These are phyloP conservation scores for Lottia scabra DNA, from an alignment of 2,888 invertebrate species.

Conservation along the genomic window DNA sequence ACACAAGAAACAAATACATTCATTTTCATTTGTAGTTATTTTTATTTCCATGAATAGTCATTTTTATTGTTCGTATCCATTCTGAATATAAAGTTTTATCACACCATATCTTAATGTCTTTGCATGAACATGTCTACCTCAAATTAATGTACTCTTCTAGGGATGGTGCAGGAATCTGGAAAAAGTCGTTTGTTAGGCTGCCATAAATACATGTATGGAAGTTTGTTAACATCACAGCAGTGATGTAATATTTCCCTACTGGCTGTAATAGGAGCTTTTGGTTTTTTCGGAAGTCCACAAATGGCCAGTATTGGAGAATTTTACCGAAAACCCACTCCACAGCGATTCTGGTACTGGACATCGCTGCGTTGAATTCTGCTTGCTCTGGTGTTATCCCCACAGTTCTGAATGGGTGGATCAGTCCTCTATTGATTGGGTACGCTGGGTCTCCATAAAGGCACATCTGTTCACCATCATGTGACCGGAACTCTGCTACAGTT, in stretches of 20 bases:
- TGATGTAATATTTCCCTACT: slow-evolving; percentile 27
- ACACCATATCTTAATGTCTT: too few relatives aligned
- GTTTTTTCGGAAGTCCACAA: slow-evolving; percentile 13
- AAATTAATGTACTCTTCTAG: slow-evolving; percentile 7
- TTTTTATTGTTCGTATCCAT: too few relatives aligned
- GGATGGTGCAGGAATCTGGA: slow-evolving; percentile 1
- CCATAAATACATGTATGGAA: slow-evolving; percentile 13
- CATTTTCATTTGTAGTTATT: too few relatives aligned
- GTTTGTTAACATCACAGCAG: slow-evolving; percentile 27
- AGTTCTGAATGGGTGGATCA: slow-evolving; percentile 18
- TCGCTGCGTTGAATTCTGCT: slow-evolving; percentile 16
- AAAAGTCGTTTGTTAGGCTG: not conserved
- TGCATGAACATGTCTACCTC: too few relatives aligned
- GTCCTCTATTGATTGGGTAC: slow-evolving; percentile 15
- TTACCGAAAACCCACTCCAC: slow-evolving; percentile 26
- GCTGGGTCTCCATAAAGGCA: slow-evolving; percentile 21
- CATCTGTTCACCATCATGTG: slow-evolving; percentile 12
- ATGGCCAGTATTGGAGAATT: slow-evolving; percentile 12
- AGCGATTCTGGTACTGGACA: slow-evolving; percentile 16
- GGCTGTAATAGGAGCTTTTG: slow-evolving; percentile 26
- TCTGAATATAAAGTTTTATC: too few relatives aligned
- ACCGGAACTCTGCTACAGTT: slow-evolving; percentile 25
- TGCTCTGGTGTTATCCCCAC: slow-evolving; percentile 1
- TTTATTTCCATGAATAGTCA: too few relatives aligned
- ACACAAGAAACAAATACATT: too few relatives aligned